phyloP scores from a whole-genome alignment of 2,888 invertebrate species.

The Achlya flavicornis region DNA sequence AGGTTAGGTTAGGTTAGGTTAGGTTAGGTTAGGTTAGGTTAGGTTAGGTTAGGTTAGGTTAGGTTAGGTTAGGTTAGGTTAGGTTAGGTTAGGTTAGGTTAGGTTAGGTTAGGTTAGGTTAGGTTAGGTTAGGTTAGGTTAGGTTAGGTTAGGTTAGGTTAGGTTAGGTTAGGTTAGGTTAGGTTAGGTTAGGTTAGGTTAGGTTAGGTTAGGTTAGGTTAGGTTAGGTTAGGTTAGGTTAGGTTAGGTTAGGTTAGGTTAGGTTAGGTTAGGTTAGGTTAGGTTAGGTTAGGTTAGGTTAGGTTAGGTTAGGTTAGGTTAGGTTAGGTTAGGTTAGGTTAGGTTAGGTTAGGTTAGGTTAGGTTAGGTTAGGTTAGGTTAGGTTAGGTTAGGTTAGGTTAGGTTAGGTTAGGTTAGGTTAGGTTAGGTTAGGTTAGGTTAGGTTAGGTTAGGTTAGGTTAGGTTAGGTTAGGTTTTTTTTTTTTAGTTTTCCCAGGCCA shows the following conservation, averaged over 20 bases:
- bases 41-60: constrained; percentile 24
- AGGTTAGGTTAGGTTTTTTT: too few species aligned
- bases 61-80: constrained; percentile 25
- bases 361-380: constrained; percentile 9
- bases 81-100: constrained; percentile 24
- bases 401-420: constrained; percentile 10
- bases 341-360: constrained; percentile 17
- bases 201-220: constrained; percentile 29
- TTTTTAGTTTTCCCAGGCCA: too few species aligned
- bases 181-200: constrained; percentile 26
- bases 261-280: constrained; percentile 21
- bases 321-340: constrained; percentile 16
- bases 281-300: too few species aligned
- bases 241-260: constrained; percentile 27
- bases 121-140: constrained; percentile 24
- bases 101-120: constrained; percentile 24
- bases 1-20: constrained; percentile 28
- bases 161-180: constrained; percentile 21
- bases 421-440: constrained; percentile 22
- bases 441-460: constrained; percentile 23
- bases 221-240: constrained; percentile 27
- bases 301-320: constrained; percentile 12
- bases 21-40: constrained; percentile 24
- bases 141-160: constrained; percentile 27
- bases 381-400: constrained; percentile 7